These are phyloP conservation scores for Scarus forsteni DNA, from an alignment of 2,797 vertebrate genomes.

Conservation along the genomic window DNA sequence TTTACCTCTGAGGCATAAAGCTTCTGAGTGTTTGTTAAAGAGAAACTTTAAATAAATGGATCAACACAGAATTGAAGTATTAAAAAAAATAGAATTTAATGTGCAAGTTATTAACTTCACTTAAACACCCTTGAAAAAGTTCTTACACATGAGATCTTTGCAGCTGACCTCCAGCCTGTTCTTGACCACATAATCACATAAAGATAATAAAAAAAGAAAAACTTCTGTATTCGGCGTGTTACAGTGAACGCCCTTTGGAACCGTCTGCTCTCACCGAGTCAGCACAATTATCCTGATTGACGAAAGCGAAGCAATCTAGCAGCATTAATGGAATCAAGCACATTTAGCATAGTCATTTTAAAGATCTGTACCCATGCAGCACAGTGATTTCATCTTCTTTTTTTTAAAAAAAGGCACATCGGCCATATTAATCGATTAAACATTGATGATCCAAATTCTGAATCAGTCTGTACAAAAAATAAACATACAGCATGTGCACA, in stretches of 20 bases:
- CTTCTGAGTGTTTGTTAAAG: too few species aligned
- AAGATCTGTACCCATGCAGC: constrained; percentile 61
- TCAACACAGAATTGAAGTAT: constrained; percentile 31
- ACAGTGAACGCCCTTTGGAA: constrained; percentile 64
- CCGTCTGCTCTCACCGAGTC: constrained; percentile 36
- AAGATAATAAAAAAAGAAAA: constrained; percentile 39
- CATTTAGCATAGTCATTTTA: constrained; percentile 70
- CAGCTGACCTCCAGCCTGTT: constrained; percentile 38
- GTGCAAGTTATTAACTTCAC: constrained; percentile 73
- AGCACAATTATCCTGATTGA: constrained; percentile 56
- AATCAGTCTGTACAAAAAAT: constrained; percentile 73
- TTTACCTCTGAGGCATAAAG: too few species aligned
- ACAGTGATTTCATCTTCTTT: constrained; percentile 49
- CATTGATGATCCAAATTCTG: constrained; percentile 49
- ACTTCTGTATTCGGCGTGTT: constrained; percentile 34
- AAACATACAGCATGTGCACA: constrained; percentile 74
- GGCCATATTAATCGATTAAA: constrained; percentile 61
- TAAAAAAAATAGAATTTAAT: constrained; percentile 75
- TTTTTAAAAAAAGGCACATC: constrained; percentile 68
- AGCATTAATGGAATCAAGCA: constrained; percentile 81
- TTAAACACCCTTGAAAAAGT: constrained; percentile 58
- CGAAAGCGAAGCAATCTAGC: constrained; percentile 74
- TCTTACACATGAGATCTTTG: constrained; percentile 33
- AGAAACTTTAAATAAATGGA: constrained; percentile 1
- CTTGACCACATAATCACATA: constrained; percentile 35